Base-by-base conservation (phyloP, 1,140 invertebrate genomes). In the Drosophila micromelanica region DNA sequence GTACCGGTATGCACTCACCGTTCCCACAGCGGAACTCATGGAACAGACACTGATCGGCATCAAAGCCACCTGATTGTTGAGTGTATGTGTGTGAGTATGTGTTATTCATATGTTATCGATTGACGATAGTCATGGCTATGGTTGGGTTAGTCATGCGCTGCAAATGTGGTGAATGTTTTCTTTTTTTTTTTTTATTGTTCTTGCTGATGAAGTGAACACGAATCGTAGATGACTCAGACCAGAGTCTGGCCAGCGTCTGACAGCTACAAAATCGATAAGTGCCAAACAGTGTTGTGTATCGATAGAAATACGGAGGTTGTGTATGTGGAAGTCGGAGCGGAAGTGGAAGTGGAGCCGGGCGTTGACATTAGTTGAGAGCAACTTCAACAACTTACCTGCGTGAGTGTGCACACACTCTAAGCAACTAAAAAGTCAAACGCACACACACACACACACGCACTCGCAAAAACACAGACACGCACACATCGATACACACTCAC, bases 1-100 rank as follows among this genome's bases (percentile, higher is more conserved):
- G 92, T 76, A 93, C 91, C 54, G 93, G 92, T 91, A 96, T 94
- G 90, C 95, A 94, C 77, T 93, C 93, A 78, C 95, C 95, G 85
- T 94, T 94, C 81, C 92, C 92, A 92, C 96, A 97, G 90, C 91
- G 94, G 93, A 96, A 97, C 92, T 95, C 94, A 78, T 93, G 92
- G 75, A 85, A 74, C 32, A 37, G 61, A 75, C 91, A 92, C 46
- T 65, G 54, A 49, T 69, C 86, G 54, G 64, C 61, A 70, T 77
- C 81, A 59, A 48, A 68, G 68, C 85, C 85, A 86, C 85, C 85
- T 74, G 57, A 70, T 49, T 72, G 23, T 57, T 45, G 20, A 54
- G 9, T 49, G 15, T 49, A 40, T 46, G 46, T 61, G 49, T 71
- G 55, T 52, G 37, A 56, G 20, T 49, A 45, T 30, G 2, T 35